phyloP scores from a whole-genome alignment of 2,797 vertebrate species.

The Epinephelus coioides region DNA sequence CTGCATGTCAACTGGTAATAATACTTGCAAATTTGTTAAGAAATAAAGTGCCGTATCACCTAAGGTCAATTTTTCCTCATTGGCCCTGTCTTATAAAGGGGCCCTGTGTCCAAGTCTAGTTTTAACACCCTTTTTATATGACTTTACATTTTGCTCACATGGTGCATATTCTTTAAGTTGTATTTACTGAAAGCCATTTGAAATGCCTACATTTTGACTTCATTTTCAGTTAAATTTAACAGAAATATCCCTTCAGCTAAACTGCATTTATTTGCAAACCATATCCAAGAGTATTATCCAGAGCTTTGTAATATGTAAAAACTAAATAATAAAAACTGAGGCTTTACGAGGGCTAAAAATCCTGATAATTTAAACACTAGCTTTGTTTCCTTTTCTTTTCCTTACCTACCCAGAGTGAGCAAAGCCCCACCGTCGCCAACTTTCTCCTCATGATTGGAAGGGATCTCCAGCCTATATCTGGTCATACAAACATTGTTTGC shows the following conservation, averaged over 20 bases:
- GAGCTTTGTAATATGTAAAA: constrained; percentile 13
- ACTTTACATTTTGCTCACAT: background rate
- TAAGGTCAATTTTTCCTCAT: background rate
- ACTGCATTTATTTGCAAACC: constrained; percentile 16
- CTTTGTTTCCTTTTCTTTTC: constrained; percentile 29
- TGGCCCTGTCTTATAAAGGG: background rate
- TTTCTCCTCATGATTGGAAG: constrained; percentile 70
- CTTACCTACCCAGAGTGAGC: constrained; percentile 56
- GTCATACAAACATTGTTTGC: constrained; percentile 91
- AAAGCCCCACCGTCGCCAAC: constrained; percentile 53
- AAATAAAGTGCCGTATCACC: background rate
- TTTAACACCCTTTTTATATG: background rate
- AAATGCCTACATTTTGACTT: background rate
- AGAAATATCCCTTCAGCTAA: background rate
- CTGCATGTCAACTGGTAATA: background rate
- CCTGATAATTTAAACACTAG: constrained; percentile 39
- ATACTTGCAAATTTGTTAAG: background rate
- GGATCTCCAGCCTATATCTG: constrained; percentile 87
- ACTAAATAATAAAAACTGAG: constrained; percentile 33
- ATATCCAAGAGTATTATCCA: constrained; percentile 10
- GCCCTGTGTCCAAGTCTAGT: background rate
- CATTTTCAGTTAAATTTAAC: background rate
- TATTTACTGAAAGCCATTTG: background rate
- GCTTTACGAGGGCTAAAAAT: constrained; percentile 18
- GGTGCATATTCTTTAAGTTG: background rate